Conservation (phyloP, 2,797 vertebrate species). For the Gymnodraco acuticeps region DNA sequence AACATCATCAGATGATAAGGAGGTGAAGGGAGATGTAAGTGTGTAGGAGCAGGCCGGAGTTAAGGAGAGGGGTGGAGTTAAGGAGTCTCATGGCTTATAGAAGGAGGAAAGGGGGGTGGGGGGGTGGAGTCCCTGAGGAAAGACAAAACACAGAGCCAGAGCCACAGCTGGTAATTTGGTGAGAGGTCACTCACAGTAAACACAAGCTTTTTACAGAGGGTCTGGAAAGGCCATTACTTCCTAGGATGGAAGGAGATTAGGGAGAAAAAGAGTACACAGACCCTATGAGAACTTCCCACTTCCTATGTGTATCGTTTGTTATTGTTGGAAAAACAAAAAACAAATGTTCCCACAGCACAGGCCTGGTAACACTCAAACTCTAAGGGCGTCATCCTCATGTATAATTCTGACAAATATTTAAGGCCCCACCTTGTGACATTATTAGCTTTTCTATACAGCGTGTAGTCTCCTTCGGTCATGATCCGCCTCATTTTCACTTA, state of each 20-base stretch:
- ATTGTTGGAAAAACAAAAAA: conserved; percentile 71
- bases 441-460: conserved; percentile 28
- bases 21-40: conserved; percentile 54
- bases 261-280: conserved; percentile 45
- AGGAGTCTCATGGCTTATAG: conserved; percentile 27
- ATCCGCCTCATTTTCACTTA: conserved; percentile 41
- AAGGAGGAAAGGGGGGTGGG: neutral
- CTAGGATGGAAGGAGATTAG: conserved; percentile 75
- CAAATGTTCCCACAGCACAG: conserved; percentile 68
- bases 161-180: conserved; percentile 86
- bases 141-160: conserved; percentile 81
- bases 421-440: conserved; percentile 25
- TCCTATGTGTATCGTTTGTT: conserved; percentile 77
- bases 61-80: conserved; percentile 36
- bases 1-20: conserved; percentile 43
- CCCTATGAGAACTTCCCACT: conserved; percentile 78
- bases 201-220: conserved; percentile 79
- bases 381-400: conserved; percentile 36
- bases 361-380: conserved; percentile 42
- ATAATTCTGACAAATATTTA: conserved; percentile 27
- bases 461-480: conserved; percentile 41
- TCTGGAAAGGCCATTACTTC: conserved; percentile 86
- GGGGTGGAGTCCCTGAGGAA: conserved; percentile 68
- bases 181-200: conserved; percentile 86
- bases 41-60: conserved; percentile 32